Conservation (phyloP, 2,888 invertebrate species). For the Microctonus aethiopoides region DNA sequence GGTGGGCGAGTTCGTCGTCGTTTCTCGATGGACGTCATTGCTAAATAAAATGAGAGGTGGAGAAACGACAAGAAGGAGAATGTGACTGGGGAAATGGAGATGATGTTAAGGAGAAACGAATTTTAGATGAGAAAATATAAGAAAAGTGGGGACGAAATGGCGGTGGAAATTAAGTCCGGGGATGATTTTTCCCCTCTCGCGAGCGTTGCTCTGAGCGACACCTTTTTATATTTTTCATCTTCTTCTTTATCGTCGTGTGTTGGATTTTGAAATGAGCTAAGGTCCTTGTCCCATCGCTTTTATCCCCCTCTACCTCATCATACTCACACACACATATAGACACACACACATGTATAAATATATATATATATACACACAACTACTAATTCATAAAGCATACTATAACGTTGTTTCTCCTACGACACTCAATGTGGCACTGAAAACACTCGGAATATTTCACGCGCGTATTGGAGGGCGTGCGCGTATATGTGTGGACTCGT, state of each 20-base stretch:
- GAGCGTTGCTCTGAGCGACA: slow-evolving; percentile 55
- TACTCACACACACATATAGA: slow-evolving; percentile 22
- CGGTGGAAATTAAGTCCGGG: slow-evolving; percentile 62
- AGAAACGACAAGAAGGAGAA: slow-evolving; percentile 14
- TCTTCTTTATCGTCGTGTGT: slow-evolving; percentile 49
- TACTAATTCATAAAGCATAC: background rate
- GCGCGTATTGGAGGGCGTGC: slow-evolving; percentile 26
- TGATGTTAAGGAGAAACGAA: slow-evolving; percentile 11
- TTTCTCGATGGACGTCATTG: slow-evolving; percentile 6
- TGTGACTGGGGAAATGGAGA: background rate
- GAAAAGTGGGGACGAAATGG: slow-evolving; percentile 38
- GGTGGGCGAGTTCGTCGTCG: slow-evolving; percentile 13
- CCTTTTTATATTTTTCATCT: slow-evolving; percentile 52
- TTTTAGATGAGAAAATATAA: slow-evolving; percentile 1
- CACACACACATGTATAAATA: background rate
- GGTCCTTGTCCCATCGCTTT: slow-evolving; percentile 34
- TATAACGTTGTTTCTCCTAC: slow-evolving; percentile 29
- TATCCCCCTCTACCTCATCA: slow-evolving; percentile 41
- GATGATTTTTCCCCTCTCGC: slow-evolving; percentile 21
- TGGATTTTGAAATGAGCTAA: slow-evolving; percentile 62
- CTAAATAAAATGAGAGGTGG: no score
- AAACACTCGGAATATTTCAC: slow-evolving; percentile 42
- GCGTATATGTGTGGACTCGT: slow-evolving; percentile 45
- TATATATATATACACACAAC: no score
- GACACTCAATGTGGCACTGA: slow-evolving; percentile 39